phyloP scores from a whole-genome alignment of 2,113 vertebrate species.

The Grantiella picta region DNA sequence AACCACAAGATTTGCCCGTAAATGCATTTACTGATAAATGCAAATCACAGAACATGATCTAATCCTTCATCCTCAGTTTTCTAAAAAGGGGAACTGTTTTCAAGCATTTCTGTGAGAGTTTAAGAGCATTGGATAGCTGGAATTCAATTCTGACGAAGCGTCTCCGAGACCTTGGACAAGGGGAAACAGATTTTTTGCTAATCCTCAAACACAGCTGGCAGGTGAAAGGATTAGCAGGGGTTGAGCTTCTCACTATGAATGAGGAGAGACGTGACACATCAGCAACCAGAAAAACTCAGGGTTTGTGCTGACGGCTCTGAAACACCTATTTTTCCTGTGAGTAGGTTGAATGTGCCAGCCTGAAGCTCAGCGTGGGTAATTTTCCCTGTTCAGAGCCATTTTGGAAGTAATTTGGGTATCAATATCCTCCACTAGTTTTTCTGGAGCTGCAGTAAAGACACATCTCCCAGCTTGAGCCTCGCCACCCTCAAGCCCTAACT shows the following conservation, averaged over 20 bases:
- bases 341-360: neutral
- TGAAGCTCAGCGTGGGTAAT: neutral
- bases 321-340: neutral
- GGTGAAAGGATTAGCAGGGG: constrained; percentile 5
- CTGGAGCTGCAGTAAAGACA: neutral
- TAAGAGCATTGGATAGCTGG: neutral
- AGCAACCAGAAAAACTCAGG: neutral
- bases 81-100: neutral
- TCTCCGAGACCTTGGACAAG: neutral
- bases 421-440: neutral
- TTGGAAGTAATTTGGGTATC: neutral
- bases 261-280: neutral
- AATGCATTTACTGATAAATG: neutral
- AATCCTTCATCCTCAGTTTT: neutral
- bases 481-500: neutral
- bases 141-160: neutral
- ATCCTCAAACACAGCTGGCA: neutral
- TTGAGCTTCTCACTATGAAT: neutral
- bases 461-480: neutral
- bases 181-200: constrained; percentile 10
- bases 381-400: neutral
- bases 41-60: neutral
- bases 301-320: neutral
- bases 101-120: neutral
- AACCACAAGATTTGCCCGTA: neutral